Evolutionary conservation across 2,113 vertebrate genomes (phyloP), one percentile per base, ranked within the genome.

Genomic region (Diadophis punctatus): DNA sequence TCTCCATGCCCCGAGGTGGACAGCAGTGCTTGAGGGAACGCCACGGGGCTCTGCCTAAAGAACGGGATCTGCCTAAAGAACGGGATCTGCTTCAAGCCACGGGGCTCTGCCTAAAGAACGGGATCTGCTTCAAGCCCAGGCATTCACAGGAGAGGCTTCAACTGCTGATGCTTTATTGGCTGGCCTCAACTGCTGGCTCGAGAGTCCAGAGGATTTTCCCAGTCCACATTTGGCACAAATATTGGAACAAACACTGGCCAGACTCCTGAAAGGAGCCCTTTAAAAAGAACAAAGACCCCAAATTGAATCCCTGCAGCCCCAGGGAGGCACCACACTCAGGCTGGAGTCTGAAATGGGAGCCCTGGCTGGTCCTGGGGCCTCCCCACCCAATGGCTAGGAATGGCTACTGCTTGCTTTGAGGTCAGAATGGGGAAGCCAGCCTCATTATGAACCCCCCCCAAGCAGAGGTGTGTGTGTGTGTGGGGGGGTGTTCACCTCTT

Each of bases 401-500:
- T 20, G n/a, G 34, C n/a, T 39, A 3, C n/a, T 18, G 18, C 34
- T 80, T 43, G 34, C 16, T 22, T 22, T 20, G 34, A 39, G 7
- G 74, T 16, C 74, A 43, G 18, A 9, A 39, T 1, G 18, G 34
- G 34, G 74, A 20, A 39, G n/a, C 34, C 16, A 39, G 34, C 68
- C 68, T 39, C 68, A 34, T 0, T 74, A 8, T 20, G 68, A 39
- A 18, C 30, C n/a, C 23, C 30, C 30, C 14, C n/a, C 14, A 39
- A 74, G n/a, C n/a, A 2, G 60, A 12, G 27, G 0, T n/a, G n/a
- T n/a, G n/a, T n/a, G n/a, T n/a, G n/a, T n/a, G n/a, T 0, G 0
- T 16, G 0, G 53, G 4, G 25, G 25, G 1, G 23, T 14, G 2
- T 94, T 98, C 97, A 99, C 94, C 98, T 98, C 94, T 96, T 98